Conservation (phyloP, 2,888 invertebrate genomes). For the Molorchus minor region DNA sequence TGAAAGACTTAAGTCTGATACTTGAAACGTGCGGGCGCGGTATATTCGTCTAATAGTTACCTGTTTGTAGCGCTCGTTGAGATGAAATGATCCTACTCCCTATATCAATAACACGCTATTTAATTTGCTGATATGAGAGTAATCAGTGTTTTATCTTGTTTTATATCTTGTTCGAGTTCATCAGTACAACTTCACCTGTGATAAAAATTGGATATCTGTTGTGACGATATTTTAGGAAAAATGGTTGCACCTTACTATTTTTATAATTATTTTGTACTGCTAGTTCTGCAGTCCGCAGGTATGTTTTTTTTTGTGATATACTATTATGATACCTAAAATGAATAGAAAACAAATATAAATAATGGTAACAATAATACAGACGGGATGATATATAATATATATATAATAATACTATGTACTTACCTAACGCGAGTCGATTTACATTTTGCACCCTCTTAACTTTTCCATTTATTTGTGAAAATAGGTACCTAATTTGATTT, state of each 20-base stretch:
- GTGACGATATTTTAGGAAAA: background rate
- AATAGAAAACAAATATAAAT: too few relatives aligned
- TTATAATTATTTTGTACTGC: background rate
- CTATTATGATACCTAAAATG: too few relatives aligned
- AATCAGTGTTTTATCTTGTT: conserved; percentile 28
- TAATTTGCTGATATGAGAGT: conserved; percentile 30
- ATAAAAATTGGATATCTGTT: conserved; percentile 6
- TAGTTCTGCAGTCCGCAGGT: background rate
- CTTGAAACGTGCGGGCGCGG: conserved; percentile 6
- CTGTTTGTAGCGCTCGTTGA: conserved; percentile 9
- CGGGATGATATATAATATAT: too few relatives aligned
- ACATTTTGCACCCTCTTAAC: too few relatives aligned
- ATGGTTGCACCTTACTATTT: background rate
- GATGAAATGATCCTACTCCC: conserved; percentile 10
- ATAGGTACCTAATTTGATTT: too few relatives aligned
- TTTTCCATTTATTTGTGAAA: too few relatives aligned
- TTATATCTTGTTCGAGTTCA: conserved; percentile 8
- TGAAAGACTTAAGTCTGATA: conserved; percentile 7
- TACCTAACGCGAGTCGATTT: too few relatives aligned
- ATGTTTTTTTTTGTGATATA: too few relatives aligned
- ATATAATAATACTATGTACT: too few relatives aligned
- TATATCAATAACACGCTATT: conserved; percentile 14
- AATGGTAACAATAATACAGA: too few relatives aligned
- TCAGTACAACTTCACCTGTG: background rate
- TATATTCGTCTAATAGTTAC: conserved; percentile 4